Evolutionary conservation across 2,113 vertebrate genomes (phyloP), one percentile per base, ranked within the genome.

Genomic region (Pimephales promelas): DNA sequence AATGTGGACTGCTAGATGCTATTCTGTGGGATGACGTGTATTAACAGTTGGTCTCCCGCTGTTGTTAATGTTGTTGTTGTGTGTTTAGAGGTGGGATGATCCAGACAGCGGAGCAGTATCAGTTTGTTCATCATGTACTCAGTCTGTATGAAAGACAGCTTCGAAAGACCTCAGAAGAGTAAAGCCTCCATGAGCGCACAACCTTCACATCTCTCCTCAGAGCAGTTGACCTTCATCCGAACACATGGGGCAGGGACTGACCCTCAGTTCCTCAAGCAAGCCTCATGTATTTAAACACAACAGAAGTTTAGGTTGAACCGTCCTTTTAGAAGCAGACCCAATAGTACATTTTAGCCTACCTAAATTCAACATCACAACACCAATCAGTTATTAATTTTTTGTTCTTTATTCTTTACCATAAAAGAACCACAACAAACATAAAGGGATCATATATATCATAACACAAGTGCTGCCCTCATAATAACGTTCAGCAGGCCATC

Each of bases 121-220:
- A 99, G 92, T 99, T 99, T 91, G 98, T 99, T 79, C 98, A 99
- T 92, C 98, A 99, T 56, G 97, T 97, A 90, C 96, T 99, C 91
- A 99, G 98, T 92, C 95, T 99, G 90, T 99, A 97, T 0, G 98
- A 97, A 92, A 99, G 97, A 92, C 97, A 98, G 92, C 94, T 97
- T 92, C 94, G 94, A 90, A 93, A 92, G 93, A 90, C 91, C 61
- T 88, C 95, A 86, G 95, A 96, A 90, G 97, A 99, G 93, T 98
- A 94, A 95, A 70, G 76, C 91, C 84, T 90, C 90, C 91, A 91
- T 90, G 91, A 91, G 90, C 90, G 90, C 91, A 86, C 86, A 81
- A 81, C 87, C 84, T 87, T 87, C 45, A 90, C 88, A 86, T 82
- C 54, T 85, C 64, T 82, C 91, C 87, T 86, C 90, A 89, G 88